These are phyloP conservation scores for Salmo trutta DNA, from an alignment of 2,797 vertebrate species.

Conservation along the genomic window DNA sequence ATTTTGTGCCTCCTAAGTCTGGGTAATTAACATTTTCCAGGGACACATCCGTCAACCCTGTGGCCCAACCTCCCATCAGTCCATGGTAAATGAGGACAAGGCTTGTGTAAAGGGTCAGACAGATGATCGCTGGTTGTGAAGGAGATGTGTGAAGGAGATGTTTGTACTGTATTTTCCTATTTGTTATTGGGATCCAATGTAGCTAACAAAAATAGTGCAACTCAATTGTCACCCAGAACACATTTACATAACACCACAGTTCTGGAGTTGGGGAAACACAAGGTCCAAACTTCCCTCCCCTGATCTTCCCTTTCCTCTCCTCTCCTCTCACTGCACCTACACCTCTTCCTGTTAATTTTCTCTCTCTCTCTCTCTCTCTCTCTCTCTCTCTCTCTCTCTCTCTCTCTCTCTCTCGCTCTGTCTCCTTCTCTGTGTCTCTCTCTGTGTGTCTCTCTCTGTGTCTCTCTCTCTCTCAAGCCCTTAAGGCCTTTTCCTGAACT, in stretches of 20 bases:
- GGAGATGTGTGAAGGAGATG: too few species aligned
- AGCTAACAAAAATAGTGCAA: neutral
- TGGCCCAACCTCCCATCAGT: too few species aligned
- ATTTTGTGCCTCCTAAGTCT: neutral
- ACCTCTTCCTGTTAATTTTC: neutral
- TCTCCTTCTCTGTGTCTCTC: slow-evolving; percentile 23
- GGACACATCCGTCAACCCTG: neutral
- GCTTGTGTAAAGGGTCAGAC: too few species aligned
- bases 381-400: too few species aligned
- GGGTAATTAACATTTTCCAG: neutral
- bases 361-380: neutral
- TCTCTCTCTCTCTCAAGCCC: slow-evolving; percentile 43
- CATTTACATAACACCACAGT: too few species aligned
- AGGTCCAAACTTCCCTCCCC: slow-evolving; percentile 1
- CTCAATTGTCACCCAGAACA: slow-evolving; percentile 1
- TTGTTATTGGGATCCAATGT: too few species aligned
- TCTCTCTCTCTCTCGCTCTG: neutral
- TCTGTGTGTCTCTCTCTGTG: slow-evolving; percentile 25
- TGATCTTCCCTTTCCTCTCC: slow-evolving; percentile 4
- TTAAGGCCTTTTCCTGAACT: slow-evolving; percentile 51
- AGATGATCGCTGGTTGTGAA: neutral
- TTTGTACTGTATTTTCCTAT: too few species aligned
- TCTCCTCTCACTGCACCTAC: slow-evolving; percentile 4
- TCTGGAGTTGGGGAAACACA: neutral
- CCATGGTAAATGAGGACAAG: too few species aligned